Conservation (phyloP, 2,888 invertebrate species). For the Dioctria linearis region DNA sequence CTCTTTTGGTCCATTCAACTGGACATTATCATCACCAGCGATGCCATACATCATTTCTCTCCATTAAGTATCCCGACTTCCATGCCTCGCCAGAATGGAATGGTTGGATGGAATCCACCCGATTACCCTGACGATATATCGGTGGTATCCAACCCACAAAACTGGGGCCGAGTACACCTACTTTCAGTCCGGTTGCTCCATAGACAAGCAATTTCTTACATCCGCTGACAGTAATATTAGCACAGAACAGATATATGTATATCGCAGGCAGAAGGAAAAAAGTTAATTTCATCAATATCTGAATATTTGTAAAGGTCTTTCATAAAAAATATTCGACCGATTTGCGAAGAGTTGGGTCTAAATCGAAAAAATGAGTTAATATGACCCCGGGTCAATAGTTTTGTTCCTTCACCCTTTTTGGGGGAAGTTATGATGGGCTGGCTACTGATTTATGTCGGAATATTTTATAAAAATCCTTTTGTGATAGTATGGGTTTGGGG, state of each 20-base stretch:
- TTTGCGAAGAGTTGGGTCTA: not conserved
- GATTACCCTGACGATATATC: too few relatives aligned
- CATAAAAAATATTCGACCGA: not conserved
- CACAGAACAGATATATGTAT: not conserved
- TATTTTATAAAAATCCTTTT: too few relatives aligned
- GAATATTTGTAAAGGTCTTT: not conserved
- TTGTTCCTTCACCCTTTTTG: too few relatives aligned
- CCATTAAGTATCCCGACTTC: slow-evolving; percentile 30
- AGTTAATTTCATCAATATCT: not conserved
- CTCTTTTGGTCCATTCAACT: slow-evolving; percentile 24
- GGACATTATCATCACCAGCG: slow-evolving; percentile 44
- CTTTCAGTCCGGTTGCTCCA: not conserved
- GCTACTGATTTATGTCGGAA: too few relatives aligned
- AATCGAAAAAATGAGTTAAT: too few relatives aligned
- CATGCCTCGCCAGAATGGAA: not conserved
- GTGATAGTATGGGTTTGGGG: too few relatives aligned
- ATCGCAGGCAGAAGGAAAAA: not conserved
- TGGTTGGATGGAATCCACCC: not conserved
- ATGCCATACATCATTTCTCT: slow-evolving; percentile 33
- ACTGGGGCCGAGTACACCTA: not conserved
- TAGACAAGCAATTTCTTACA: not conserved
- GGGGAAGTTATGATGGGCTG: too few relatives aligned
- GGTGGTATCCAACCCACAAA: not conserved
- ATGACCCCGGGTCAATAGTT: too few relatives aligned
- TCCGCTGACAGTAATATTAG: slow-evolving; percentile 4